Evolutionary conservation across 2,113 vertebrate species (phyloP), one percentile per base, ranked within the genome.

Genomic region (Paedocypris sp.): DNA sequence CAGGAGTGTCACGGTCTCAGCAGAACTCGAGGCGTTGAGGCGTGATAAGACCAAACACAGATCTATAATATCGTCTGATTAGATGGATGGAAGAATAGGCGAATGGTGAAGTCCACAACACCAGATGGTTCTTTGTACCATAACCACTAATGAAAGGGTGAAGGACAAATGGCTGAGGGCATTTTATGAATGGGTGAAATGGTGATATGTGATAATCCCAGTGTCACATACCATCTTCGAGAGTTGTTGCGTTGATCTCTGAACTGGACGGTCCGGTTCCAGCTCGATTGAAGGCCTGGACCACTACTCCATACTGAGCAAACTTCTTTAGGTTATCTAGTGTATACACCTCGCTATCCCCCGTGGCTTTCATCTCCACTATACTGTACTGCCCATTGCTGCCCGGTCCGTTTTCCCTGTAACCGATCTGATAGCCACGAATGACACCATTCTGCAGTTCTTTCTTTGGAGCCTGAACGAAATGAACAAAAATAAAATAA

Each of bases 311-410:
- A 0, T 98, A 99, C 70, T 97, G 94, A 3, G 93, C 91, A 3
- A 92, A 99, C 79, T 98, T 99, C 87, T 94, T 98, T 53, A 99
- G 86, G 80, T 98, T 95, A 87, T 98, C 93, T 73, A 98, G 79
- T 0, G 93, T 97, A 82, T 98, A 99, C 28, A 97, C 92, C 75
- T 99, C 95, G 0, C 89, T 92, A 83, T 97, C 94, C 0, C 95
- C 95, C 0, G 95, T 98, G 22, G 93, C 94, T 69, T 99, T 98
- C 94, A 98, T 97, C 80, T 98, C 93, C 78, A 97, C 91, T 0
- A 97, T 98, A 79, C 91, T 99, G 82, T 98, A 99, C 72, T 99
- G 94, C 33, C 94, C 95, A 0, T 88, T 98, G 85, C 95, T 99
- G 76, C 94, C 94, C 0, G 93, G 94, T 38, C 94, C 94, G 49